Evolutionary conservation across 2,113 vertebrate genomes (phyloP), one percentile per base, ranked within the genome.

Genomic region (Carassius gibelio): DNA sequence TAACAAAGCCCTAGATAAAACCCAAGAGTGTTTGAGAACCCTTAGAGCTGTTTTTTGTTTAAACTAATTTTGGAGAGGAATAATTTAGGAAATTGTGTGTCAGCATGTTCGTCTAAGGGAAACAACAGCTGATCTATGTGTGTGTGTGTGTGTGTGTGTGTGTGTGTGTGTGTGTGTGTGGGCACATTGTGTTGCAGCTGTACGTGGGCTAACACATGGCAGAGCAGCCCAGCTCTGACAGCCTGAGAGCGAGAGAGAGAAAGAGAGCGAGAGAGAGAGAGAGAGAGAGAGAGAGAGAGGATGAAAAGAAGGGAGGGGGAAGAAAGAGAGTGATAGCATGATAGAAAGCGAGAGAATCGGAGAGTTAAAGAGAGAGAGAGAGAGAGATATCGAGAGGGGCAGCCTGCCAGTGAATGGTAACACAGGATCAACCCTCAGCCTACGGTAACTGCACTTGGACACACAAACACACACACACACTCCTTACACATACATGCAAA

Each of bases 141-240:
- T 48, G 45, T 48, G 45, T 48, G 9, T 48, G 45, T 48, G 42
- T 45, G 42, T 89, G n/a, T 85, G 50, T 75, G 74, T 61, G 75
- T 68, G 81, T 62, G 52, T 23, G 42, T 89, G n/a, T 85, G 50
- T 75, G 74, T 61, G 75, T 68, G 81, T 62, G 52, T 23, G 7
- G 75, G 87, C 76, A 52, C 55, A 79, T 61, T 80, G 75, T 83
- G 88, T 85, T 34, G 66, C 75, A 83, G 86, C 85, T 86, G 84
- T 84, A 90, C 83, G 88, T 89, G 45, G 83, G 85, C 79, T 86
- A 83, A 79, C 88, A 89, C 87, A 91, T 90, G 87, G 90, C 78
- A 85, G 86, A 87, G 85, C 81, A 85, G 83, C 86, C 76, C 68
- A 69, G 83, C 79, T 86, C 78, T 87, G 85, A 88, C 82, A 87